Base-by-base conservation (phyloP, 2,888 invertebrate genomes). In the Nowickia ferox region DNA sequence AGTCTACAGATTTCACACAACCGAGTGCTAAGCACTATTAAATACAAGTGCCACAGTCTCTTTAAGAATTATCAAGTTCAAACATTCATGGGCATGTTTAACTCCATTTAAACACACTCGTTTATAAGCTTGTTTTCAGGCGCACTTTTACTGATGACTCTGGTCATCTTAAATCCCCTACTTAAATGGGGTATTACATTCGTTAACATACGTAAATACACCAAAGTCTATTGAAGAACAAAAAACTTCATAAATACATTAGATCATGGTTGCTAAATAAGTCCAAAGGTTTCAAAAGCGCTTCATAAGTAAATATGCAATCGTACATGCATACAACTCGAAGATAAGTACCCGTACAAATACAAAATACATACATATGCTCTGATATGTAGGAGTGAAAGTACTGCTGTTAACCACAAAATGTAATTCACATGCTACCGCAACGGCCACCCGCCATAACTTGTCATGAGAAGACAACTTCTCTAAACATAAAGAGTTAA, bases 161-260 rank as follows among this genome's bases (percentile, higher is more conserved):
- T 75, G 85, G 82, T 79, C 85, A 83, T 79, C 59, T 65, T 48
- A 71, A 86, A 76, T 83, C 83, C 63, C 42, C 74, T 83, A 79
- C 53, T 79, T 78, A 82, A 69, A 65, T 40, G 4, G 75, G 46
- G 77, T 48, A 75, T 85, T 85, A 79, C 77, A 84, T 61, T 38
- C 46, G 55, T 55, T 46, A 42, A 44, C 61, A 38, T 30, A 59
- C 5, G 30, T 38, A 38, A 30, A 72, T 57, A 68, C 66, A 30
- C 30, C 19, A 19, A 44, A 30, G 59, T 48, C 51, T 74, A 51
- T 72, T 46, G 15, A 57, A 42, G 6, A 51, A 51, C 1, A 57
- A 53, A 55, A 51, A 63, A 69, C 75, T 30, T 30, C 59, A 55
- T 74, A 30, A 53, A 53, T 75, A 79, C 78, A 79, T 82, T 66